Conservation (phyloP, 1,140 invertebrate species). For the Eciton burchellii region DNA sequence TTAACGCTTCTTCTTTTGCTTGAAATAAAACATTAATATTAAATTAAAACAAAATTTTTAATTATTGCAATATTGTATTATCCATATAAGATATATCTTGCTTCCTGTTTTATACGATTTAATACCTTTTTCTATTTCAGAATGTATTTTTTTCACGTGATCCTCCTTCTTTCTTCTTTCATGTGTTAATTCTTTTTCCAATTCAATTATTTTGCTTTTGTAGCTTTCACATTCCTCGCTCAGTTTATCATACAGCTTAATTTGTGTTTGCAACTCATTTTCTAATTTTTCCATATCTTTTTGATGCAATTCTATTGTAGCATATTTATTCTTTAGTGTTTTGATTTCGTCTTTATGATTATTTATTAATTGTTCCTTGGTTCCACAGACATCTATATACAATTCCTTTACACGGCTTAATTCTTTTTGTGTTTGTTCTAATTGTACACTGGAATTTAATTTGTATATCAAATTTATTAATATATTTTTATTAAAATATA, state of each 20-base stretch:
- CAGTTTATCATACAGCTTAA: slow-evolving; percentile 75
- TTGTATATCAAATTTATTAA: slow-evolving; percentile 28
- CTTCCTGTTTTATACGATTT: slow-evolving; percentile 15
- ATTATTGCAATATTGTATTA: neutral
- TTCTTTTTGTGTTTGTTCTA: slow-evolving; percentile 82
- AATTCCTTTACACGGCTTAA: slow-evolving; percentile 82
- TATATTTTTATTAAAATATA: slow-evolving; percentile 15
- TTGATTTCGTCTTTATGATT: slow-evolving; percentile 81
- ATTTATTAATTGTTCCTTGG: slow-evolving; percentile 79
- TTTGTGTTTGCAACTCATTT: slow-evolving; percentile 76
- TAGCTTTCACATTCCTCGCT: slow-evolving; percentile 77
- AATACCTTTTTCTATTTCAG: slow-evolving; percentile 80
- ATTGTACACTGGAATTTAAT: slow-evolving; percentile 77
- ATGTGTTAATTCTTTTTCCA: slow-evolving; percentile 79
- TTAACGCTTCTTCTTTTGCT: slow-evolving; percentile 82
- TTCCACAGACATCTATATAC: slow-evolving; percentile 83
- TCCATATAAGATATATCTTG: neutral
- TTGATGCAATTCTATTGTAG: slow-evolving; percentile 72
- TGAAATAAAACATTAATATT: slow-evolving; percentile 33
- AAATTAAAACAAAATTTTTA: slow-evolving; percentile 23
- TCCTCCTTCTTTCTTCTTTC: slow-evolving; percentile 79
- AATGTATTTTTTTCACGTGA: slow-evolving; percentile 78
- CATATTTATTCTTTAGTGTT: slow-evolving; percentile 77
- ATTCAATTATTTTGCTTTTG: slow-evolving; percentile 78
- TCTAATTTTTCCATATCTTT: slow-evolving; percentile 74